phyloP scores from a whole-genome alignment of 2,113 vertebrate species.

The Onychostruthus taczanowskii region DNA sequence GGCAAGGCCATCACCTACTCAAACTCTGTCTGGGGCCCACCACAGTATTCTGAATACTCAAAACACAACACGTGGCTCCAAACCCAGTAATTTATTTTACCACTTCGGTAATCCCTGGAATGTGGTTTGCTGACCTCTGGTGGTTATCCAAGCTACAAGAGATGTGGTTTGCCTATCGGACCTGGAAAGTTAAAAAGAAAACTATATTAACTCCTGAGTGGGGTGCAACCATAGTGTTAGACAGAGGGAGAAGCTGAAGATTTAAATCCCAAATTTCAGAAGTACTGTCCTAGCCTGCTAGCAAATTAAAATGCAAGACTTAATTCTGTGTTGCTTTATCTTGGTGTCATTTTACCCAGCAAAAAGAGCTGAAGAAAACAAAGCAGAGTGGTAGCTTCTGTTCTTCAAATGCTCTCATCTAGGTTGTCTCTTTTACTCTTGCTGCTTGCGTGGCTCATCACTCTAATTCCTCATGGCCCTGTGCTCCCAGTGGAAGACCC shows the following conservation, averaged over 20 bases:
- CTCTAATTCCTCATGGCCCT: neutral
- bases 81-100: neutral
- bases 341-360: neutral
- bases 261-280: neutral
- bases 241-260: neutral
- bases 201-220: neutral
- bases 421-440: neutral
- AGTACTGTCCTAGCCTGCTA: neutral
- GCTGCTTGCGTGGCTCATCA: neutral
- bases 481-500: neutral
- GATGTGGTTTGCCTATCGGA: neutral
- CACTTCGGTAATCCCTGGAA: neutral
- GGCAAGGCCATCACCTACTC: neutral
- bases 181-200: neutral
- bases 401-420: neutral
- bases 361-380: neutral
- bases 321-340: neutral
- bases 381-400: neutral
- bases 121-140: slow-evolving; percentile 66
- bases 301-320: neutral
- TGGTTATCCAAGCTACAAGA: neutral
- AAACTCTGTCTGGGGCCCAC: neutral
- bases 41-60: neutral
- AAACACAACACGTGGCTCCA: neutral
- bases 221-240: neutral